Conservation (phyloP, 2,113 vertebrate species). For the Puma concolor region DNA sequence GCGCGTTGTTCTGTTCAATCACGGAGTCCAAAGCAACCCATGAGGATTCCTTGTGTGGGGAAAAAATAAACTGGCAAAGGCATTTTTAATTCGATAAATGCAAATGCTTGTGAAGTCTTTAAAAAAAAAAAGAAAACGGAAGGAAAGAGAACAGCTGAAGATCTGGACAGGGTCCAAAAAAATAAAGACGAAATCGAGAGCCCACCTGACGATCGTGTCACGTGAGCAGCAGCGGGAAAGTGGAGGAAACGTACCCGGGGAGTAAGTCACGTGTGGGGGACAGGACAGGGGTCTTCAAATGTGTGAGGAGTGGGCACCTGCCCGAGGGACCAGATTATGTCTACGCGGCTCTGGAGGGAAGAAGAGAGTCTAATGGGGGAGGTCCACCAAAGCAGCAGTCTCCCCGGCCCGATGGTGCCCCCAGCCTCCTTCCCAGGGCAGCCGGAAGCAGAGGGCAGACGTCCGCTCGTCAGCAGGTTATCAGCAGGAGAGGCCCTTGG, state of each 20-base stretch:
- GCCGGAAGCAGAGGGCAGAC: rapidly evolving
- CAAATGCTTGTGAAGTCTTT: background rate
- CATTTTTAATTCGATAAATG: background rate
- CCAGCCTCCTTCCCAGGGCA: background rate
- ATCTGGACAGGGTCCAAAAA: background rate
- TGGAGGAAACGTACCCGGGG: no score
- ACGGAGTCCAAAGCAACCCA: background rate
- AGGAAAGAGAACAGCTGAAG: background rate
- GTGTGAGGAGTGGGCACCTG: rapidly evolving
- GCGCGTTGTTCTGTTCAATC: rapidly evolving
- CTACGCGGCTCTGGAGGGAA: background rate
- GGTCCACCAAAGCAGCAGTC: background rate
- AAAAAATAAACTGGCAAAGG: background rate
- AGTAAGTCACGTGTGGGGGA: background rate
- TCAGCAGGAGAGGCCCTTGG: rapidly evolving
- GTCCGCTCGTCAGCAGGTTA: background rate
- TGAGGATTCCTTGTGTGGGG: background rate
- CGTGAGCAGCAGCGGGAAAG: rapidly evolving
- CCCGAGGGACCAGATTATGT: background rate
- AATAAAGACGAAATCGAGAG: background rate
- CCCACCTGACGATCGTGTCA: rapidly evolving
- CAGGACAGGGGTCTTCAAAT: background rate
- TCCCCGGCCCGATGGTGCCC: rapidly evolving
- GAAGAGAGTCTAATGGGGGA: rapidly evolving
- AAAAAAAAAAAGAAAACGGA: background rate